Percentiles rank a stretch among this genome's conserved stretches.
Conservation (phyloP, 2,113 vertebrate species). For the Phasianus colchicus region DNA sequence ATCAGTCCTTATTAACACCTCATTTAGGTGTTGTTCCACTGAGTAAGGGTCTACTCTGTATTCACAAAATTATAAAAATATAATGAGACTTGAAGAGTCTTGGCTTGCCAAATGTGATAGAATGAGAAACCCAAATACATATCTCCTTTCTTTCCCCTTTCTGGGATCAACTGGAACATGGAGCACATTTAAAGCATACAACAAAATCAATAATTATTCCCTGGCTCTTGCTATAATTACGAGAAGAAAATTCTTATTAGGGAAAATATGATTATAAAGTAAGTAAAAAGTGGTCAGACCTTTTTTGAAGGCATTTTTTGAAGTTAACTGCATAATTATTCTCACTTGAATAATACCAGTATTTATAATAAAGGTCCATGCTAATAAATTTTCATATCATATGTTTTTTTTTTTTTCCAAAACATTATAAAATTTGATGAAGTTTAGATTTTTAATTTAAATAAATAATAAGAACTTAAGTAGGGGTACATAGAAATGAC, state of each 20-base stretch:
- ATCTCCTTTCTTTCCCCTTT: not conserved
- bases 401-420: not conserved
- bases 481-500: not conserved
- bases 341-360: not conserved
- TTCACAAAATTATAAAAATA: not conserved
- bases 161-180: not conserved
- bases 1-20: not conserved
- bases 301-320: not conserved
- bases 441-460: not conserved
- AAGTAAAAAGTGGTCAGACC: not conserved
- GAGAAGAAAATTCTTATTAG: not conserved
- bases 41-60: not conserved
- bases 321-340: not conserved
- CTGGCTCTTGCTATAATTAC: not conserved
- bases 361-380: not conserved
- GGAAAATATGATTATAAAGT: not conserved
- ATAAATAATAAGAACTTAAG: not conserved
- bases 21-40: not conserved
- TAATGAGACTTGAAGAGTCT: not conserved
- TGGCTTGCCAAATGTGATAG: not conserved
- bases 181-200: not conserved
- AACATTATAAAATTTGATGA: not conserved
- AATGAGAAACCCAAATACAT: not conserved
- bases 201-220: not conserved
- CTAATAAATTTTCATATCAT: not conserved